Base-by-base conservation (phyloP, 1,140 invertebrate species). In the Lasioglossum albipes region DNA sequence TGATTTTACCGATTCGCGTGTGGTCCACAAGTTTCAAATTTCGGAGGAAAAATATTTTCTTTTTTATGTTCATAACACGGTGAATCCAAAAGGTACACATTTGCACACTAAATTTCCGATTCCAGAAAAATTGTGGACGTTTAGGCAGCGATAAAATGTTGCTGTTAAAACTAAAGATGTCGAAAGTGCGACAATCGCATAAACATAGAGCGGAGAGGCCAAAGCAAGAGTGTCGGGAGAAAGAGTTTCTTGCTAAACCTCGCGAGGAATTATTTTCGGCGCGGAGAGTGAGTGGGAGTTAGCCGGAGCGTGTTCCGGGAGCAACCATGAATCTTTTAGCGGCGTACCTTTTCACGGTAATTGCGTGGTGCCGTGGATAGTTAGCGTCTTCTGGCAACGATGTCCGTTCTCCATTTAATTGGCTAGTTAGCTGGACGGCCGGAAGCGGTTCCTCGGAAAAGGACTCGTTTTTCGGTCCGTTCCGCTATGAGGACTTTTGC, bases 261-360 rank as follows among this genome's bases (percentile, higher is more conserved):
- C n/a, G 12, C 68, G 22, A 41, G 76, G 78, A 85, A 86, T 85
- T 86, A 86, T 86, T 85, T 59, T 79, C 79, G 54, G 64, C 67
- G 72, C 36, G 61, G 27, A 45, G 42, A 45, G 42, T 70, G n/a
- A 52, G 69, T 71, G 41, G 57, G n/a, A 59, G 59, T 41, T 7
- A 36, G 42, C 20, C 42, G 27, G 49, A 27, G 64, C 22, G n/a
- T 69, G 67, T 64, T 66, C 65, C 84, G 64, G 72, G 71, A 78
- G 82, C 68, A 66, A 73, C 84, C 83, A 87, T 88, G 86, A 88
- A 88, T 88, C 87, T 88, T 88, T 88, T 88, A 88, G 68, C 86
- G 59, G 65, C 72, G 67, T 75, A 76, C 78, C 71, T 83, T 86
- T 86, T 86, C 84, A 73, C 70, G 74, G 85, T 87, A 87, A 87